Base-by-base conservation (phyloP, 2,888 invertebrate species). In the Erannis defoliaria region DNA sequence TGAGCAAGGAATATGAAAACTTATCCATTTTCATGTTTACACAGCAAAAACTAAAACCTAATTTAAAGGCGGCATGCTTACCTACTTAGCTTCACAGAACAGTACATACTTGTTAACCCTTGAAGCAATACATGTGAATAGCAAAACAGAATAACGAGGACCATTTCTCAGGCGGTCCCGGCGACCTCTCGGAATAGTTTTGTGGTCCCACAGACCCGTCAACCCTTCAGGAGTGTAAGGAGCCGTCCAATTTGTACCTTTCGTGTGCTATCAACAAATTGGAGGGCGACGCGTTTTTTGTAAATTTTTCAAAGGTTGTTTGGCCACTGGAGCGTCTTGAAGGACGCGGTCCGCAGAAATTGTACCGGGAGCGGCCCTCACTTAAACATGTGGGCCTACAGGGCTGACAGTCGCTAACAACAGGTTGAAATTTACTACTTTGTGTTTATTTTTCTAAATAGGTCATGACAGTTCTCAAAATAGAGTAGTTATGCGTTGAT, bases 191-290 rank as follows among this genome's bases (percentile, higher is more conserved):
- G 53, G 60, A 68, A 68, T 74, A 74, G 73, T 72, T 73, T 74
- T 72, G 75, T 72, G 73, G 75, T 55, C 70, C 73, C 67, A 68
- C 74, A 59, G 61, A 51, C 61, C 61, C 37, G 31, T n/a, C 70
- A 65, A 64, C 72, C 72, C 72, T 70, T 66, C 66, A 62, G 55
- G 45, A 37, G 43, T 51, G 50, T 43, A 51, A 61, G 61, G 55
- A 62, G 62, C 68, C 59, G 67, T 71, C 75, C 75, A 72, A 73
- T 62, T 62, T 62, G 53, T 45, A 57, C 64, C 60, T 69, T 62
- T 58, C 61, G 43, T 57, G 63, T 48, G 59, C 71, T 65, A 71
- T 68, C 73, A 72, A 67, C 72, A 76, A 76, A 76, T 75, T 74
- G 72, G 73, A 74, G 69, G 53, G 46, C 54, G 43, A 33, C 66